Evolutionary conservation across 2,888 invertebrate genomes (phyloP).

Genomic region (Eupelmus urozonus): DNA sequence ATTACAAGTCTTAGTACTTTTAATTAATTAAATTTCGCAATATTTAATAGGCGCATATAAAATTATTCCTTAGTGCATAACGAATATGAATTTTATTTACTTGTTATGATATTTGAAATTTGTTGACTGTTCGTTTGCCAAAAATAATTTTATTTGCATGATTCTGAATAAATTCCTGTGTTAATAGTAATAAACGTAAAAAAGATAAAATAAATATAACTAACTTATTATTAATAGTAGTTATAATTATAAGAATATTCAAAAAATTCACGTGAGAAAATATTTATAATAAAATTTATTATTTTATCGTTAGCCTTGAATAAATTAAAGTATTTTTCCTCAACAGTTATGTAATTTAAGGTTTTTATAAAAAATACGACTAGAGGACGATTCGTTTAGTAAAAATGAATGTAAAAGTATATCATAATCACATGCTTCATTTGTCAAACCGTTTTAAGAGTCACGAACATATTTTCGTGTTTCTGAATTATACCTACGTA

Average conservation of each 20-base stretch:
- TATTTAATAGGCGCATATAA: background rate
- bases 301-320: too few species aligned
- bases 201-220: conserved; percentile 9
- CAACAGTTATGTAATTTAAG: too few species aligned
- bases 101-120: background rate
- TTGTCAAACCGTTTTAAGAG: conserved; percentile 5
- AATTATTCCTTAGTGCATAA: background rate
- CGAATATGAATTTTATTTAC: conserved; percentile 22
- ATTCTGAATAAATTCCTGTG: background rate
- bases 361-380: background rate
- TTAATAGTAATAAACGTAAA: conserved; percentile 1
- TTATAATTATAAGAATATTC: too few species aligned
- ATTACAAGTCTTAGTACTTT: background rate
- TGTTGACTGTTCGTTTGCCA: conserved; percentile 35
- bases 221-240: background rate
- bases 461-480: conserved; percentile 17
- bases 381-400: background rate
- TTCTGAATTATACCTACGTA: background rate
- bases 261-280: too few species aligned
- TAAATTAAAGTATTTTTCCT: too few species aligned
- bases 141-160: conserved; percentile 10
- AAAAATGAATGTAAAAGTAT: conserved; percentile 9
- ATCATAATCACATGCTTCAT: conserved; percentile 13
- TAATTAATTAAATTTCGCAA: background rate
- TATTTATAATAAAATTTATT: too few species aligned